A percentile compares a stretch with the other conserved stretches of the same genome.
These are phyloP conservation scores for Caerostris darwini DNA, from an alignment of 1,140 invertebrate genomes.

Conservation along the genomic window DNA sequence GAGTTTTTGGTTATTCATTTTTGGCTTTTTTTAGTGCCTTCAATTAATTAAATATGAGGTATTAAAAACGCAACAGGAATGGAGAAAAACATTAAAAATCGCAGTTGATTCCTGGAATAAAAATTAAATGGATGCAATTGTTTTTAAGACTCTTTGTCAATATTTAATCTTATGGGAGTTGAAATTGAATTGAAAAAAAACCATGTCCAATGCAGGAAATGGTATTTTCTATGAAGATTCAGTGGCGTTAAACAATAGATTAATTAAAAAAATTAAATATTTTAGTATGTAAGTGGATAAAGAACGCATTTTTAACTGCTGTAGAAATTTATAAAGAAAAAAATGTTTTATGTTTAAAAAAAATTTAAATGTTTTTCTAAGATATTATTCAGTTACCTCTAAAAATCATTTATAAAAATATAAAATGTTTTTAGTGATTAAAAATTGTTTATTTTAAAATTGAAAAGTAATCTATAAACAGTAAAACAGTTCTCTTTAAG, in stretches of 20 bases:
- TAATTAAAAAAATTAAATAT: no score
- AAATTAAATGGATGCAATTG: no score
- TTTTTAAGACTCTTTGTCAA: not conserved
- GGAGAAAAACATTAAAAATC: not conserved
- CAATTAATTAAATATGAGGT: constrained; percentile 19
- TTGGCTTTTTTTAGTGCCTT: not conserved
- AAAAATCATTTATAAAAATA: constrained; percentile 47
- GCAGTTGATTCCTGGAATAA: not conserved
- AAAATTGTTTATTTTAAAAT: constrained; percentile 48
- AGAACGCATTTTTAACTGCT: no score
- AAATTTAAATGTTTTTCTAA: no score
- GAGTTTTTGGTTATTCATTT: not conserved
- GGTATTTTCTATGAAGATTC: no score
- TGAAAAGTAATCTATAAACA: constrained; percentile 51
- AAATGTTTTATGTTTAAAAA: no score
- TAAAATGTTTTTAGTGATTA: constrained; percentile 19
- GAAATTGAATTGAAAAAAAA: not conserved
- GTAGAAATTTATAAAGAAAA: no score
- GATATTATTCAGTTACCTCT: constrained; percentile 13
- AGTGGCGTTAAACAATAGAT: no score
- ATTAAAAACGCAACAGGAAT: not conserved
- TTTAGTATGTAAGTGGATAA: no score
- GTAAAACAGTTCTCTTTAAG: not conserved
- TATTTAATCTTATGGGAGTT: not conserved
- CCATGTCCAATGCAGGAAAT: no score